Base-by-base conservation (phyloP, 2,797 vertebrate genomes). In the Anableps anableps region DNA sequence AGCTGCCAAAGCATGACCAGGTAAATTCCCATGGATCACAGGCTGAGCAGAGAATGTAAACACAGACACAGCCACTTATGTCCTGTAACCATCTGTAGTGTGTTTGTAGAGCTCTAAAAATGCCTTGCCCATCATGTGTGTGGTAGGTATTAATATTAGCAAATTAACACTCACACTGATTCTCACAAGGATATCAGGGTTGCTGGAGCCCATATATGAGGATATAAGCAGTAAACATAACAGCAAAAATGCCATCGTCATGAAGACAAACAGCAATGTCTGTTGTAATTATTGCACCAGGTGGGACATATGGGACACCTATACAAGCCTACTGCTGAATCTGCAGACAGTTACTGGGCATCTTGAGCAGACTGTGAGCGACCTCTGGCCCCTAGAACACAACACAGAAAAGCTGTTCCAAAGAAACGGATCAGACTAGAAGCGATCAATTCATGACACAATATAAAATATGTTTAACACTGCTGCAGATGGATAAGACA, bases 251-350 rank as follows among this genome's bases (percentile, higher is more conserved):
- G 68, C 43, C 45, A 79, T 36, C 41, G 62, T 70, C 62, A 80
- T 80, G 74, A 75, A 85, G 31, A 81, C 80, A 76, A 83, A 81
- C 79, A 76, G 74, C 64, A 26, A 19, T 87, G 96, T 96, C 92
- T 95, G 88, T 94, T 96, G 88, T 96, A 96, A 90, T 96, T 90
- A 77, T 96, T 91, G 1, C 94, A 95, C 97, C 97, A 97, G 78
- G 90, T 95, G 31, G 95, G 80, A 98, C 94, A 0, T 96, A 95
- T 80, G 96, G 89, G 86, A 96, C 91, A 84, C 85, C 91, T 2
- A 94, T 94, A 1, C 92, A 93, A 62, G 93, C 88, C 1, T 88
- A 88, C 58, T 91, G 88, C 50, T 96, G 92, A 34, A 62, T 80
- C 29, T 93, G 87, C 82, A 96, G 92, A 85, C 90, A 93, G 85